Evolutionary conservation across 2,888 invertebrate species (phyloP), one percentile per base, ranked within the genome.

Genomic region (Nipponacmea schrenckii): DNA sequence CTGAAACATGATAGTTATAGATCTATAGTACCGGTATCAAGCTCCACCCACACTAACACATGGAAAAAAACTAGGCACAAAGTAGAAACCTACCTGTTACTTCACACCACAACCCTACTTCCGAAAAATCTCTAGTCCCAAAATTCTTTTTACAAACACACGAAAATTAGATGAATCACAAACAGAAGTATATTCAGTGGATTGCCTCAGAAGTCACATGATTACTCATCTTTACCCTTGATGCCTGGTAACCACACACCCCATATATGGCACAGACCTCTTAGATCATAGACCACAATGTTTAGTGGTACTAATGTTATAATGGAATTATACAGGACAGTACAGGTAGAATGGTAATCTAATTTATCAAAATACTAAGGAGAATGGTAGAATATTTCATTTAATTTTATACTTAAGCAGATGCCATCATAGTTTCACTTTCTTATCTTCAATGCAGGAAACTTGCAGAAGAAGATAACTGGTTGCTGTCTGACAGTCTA

Each of bases 181-280:
- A 20, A 65, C 65, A 62, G 56, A 50, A 31, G 39, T 65, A 67
- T 62, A 46, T 45, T 62, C 65, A 63, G 70, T 68, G 66, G 63
- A 46, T n/a, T 62, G 64, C 62, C 64, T 64, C 48, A 46, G 62
- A n/a, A 73, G 68, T 70, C 73, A 67, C 68, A 69, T 56, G 70
- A 67, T 73, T 73, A 73, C 73, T 68, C 73, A 73, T 70, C 67
- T 64, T 26, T 31, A 62, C 62, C 50, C 39, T 50, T 68, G 56
- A 56, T 68, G 50, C 50, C 68, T 62, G 50, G 39, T 68, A 50
- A 39, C 45, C 68, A 56, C 68, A 27, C 68, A 50, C 26, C 68
- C 68, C 68, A 26, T 68, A 68, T 68, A 68, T 68, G 68, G 68
- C 50, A 68, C 68, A 68, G 31, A 2, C 31, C 56, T 56, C 39